Conservation (phyloP, 2,113 vertebrate genomes). For the Dicerorhinus sumatrensis region DNA sequence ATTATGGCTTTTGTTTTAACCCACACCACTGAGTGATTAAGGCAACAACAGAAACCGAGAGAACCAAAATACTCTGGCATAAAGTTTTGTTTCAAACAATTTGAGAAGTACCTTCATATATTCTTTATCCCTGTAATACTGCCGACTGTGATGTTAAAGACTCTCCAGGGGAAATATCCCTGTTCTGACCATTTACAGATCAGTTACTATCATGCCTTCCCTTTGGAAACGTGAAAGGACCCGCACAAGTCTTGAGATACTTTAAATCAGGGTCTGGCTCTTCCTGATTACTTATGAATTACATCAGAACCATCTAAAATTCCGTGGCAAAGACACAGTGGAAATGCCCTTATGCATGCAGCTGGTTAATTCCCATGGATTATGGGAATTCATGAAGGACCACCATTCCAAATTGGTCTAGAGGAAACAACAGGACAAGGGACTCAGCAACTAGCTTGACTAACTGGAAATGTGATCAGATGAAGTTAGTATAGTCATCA, state of each 20-base stretch:
- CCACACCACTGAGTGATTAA: conserved; percentile 55
- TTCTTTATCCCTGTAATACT: neutral
- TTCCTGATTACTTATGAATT: conserved; percentile 68
- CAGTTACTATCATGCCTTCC: conserved; percentile 49
- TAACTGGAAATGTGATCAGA: conserved; percentile 81
- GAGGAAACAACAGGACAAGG: conserved; percentile 82
- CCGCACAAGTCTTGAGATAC: conserved; percentile 50
- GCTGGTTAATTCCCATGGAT: conserved; percentile 79
- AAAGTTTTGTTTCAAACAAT: conserved; percentile 6
- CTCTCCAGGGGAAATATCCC: neutral
- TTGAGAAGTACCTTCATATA: neutral
- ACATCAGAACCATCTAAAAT: conserved; percentile 66
- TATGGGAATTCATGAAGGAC: conserved; percentile 77
- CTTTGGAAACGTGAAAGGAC: conserved; percentile 32
- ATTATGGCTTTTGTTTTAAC: conserved; percentile 72
- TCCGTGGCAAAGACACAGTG: conserved; percentile 48
- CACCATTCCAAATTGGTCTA: conserved; percentile 78
- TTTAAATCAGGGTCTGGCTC: conserved; percentile 35
- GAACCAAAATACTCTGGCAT: neutral
- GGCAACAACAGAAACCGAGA: conserved; percentile 37
- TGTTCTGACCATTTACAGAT: neutral
- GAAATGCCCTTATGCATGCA: conserved; percentile 49
- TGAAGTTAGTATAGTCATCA: conserved; percentile 71
- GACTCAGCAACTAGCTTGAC: conserved; percentile 80
- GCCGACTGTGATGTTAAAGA: conserved; percentile 21